Percentiles rank a stretch among this genome's conserved stretches.
Evolutionary conservation across 2,888 invertebrate species (phyloP).

Genomic region (Drosophila neutralis): DNA sequence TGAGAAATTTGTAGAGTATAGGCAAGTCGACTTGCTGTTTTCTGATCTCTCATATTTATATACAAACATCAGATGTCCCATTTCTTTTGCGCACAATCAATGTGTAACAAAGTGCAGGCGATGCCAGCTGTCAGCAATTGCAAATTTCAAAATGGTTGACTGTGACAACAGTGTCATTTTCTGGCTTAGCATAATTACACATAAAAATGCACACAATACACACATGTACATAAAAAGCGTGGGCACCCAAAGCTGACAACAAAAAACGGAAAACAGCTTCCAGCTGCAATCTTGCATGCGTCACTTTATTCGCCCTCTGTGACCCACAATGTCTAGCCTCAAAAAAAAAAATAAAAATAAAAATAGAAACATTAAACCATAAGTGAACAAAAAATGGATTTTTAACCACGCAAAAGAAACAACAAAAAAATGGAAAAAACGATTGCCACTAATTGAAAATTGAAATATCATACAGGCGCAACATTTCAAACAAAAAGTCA

Average conservation of each 20-base stretch:
- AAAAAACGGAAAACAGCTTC: conserved; percentile 25
- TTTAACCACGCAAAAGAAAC: conserved; percentile 49
- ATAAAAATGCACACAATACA: neutral
- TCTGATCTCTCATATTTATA: neutral
- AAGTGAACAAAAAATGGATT: conserved; percentile 18
- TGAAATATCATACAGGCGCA: conserved; percentile 72
- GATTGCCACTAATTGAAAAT: conserved; percentile 71
- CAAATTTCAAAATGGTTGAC: conserved; percentile 8
- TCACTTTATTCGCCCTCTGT: conserved; percentile 62
- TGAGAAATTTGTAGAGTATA: neutral
- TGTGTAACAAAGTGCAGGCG: conserved; percentile 34
- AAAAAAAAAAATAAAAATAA: conserved; percentile 18
- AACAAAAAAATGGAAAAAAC: conserved; percentile 11
- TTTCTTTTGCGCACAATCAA: conserved; percentile 19
- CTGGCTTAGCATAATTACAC: neutral
- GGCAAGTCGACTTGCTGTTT: neutral
- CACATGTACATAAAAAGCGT: conserved; percentile 14
- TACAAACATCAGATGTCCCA: conserved; percentile 6
- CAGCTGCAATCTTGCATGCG: conserved; percentile 58
- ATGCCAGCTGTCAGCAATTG: conserved; percentile 32
- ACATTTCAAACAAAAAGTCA: conserved; percentile 62
- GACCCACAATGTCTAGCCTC: conserved; percentile 64
- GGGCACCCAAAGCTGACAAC: conserved; percentile 27
- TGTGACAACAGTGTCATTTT: conserved; percentile 4
- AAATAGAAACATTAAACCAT: conserved; percentile 9